These are phyloP conservation scores for Rhagonycha fulva DNA, from an alignment of 2,888 invertebrate species.

Conservation along the genomic window DNA sequence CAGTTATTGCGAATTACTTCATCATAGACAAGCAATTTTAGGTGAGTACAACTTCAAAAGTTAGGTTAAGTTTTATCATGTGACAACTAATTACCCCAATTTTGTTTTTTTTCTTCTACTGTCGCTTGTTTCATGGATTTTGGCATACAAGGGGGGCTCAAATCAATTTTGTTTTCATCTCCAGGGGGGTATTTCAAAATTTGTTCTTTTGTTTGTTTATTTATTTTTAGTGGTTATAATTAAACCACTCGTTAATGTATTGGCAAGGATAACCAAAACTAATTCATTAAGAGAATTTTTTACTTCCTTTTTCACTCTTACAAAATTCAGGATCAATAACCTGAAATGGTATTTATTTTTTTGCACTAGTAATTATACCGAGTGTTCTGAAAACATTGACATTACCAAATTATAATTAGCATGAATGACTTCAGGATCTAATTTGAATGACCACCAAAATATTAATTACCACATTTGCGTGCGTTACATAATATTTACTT, in stretches of 20 bases:
- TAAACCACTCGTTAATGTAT: not conserved
- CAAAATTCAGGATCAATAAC: not conserved
- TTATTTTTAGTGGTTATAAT: not conserved
- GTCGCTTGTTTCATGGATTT: no score
- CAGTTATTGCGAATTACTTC: conserved; percentile 89
- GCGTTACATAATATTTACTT: not conserved
- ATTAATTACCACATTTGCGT: not conserved
- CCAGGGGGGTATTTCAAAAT: no score
- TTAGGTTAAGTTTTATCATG: not conserved
- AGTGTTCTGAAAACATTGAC: not conserved
- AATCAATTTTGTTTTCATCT: not conserved
- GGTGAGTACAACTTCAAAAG: conserved; percentile 59
- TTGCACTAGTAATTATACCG: not conserved
- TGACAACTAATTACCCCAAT: not conserved
- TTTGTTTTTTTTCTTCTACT: not conserved
- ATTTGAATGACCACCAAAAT: not conserved
- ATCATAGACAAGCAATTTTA: conserved; percentile 90
- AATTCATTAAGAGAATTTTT: not conserved
- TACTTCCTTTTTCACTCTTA: not conserved
- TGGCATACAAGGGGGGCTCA: not conserved
- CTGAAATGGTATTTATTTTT: not conserved
- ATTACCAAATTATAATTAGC: not conserved
- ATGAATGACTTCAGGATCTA: not conserved
- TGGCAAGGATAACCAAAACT: not conserved
- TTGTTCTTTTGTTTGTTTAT: not conserved